Base-by-base conservation (phyloP, 2,797 vertebrate genomes). In the Rhinichthys osculus region DNA sequence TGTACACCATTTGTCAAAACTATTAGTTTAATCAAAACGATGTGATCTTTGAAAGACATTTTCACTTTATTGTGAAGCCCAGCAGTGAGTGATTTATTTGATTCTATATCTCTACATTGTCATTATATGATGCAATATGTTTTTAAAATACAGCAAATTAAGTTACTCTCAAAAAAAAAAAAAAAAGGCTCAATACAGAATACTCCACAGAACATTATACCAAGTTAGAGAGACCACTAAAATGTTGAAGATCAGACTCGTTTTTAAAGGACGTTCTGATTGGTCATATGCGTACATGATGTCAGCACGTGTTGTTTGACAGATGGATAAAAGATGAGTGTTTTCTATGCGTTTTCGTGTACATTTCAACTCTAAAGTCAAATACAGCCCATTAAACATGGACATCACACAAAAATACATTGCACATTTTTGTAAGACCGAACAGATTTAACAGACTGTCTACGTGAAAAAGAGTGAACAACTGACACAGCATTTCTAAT, bases 61-160 rank as follows among this genome's bases (percentile, higher is more conserved):
- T 42, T 84, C 38, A 78, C 35, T 79, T 79, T 85, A 72, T 79
- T 85, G n/a, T 40, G n/a, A 84, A 87, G 67, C 67, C 66, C 50
- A 78, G 27, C 40, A 82, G 54, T 82, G 80, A 71, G 40, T 47
- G 76, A 50, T 17, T 84, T 78, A 59, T 44, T 38, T 84, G 72
- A 57, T 23, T 54, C 73, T 57, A 70, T 27, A 42, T 23, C 17
- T 84, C 50, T 69, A 78, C 76, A 70, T 42, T 78, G 74, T 64
- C 6, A 42, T 44, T 33, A 59, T 27, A 70, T 70, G 50, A 52
- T 70, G 74, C 64, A 44, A 54, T 77, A 67, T 54, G 17, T 78
- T 84, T 78, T n/a, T 59, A 13, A 62, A 76, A 38, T 47, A 64
- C 42, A 76, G 57, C 27, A 38, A 76, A 66, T 66, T 27, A 82